Base-by-base conservation (phyloP, 2,797 vertebrate genomes). In the Manis crassicaudata region DNA sequence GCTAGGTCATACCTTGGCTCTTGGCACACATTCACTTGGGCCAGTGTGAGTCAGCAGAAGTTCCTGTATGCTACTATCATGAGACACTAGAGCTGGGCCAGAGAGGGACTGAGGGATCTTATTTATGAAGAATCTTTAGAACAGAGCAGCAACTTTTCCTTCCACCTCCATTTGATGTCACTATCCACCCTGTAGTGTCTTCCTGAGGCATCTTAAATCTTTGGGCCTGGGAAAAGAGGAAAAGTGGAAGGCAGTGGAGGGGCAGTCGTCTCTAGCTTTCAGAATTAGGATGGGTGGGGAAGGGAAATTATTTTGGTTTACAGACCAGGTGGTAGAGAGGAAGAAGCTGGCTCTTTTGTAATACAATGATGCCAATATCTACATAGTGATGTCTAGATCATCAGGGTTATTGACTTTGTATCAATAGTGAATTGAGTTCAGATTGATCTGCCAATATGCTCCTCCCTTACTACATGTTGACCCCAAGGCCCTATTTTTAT, bases 321-420 rank as follows among this genome's bases (percentile, higher is more conserved):
- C 43, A 17, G 35, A 60, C 25, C 67, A 86, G 63, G 37, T 43
- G 25, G 56, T 29, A 58, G 80, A 89, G 63, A 86, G 25, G 37
- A 86, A 68, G 37, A 96, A 90, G 43, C 25, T 89, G 67, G n/a
- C 32, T 25, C 62, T 67, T 46, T 46, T 25, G 46, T 40, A 67
- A 86, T 40, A 91, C 75, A 90, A 7, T 35, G 11, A 40, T 70
- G 63, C 37, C 65, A n/a, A 9, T 77, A 90, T 73, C 27, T 68
- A 58, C 6, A 25, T 43, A 29, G 79, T 63, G 68, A 76, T 92
- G 2, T 58, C 56, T 40, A 37, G 62, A 40, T 63, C 52, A 43
- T 76, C 63, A 73, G 37, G 60, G 29, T 85, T 89, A 77, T 68
- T 95, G 68, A 83, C 50, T 95, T 81, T 93, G 50, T 82, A 68